A percentile compares a stretch with the other conserved stretches of the same genome.
These are phyloP conservation scores for Proctacanthus coquilletti DNA, from an alignment of 1,140 invertebrate genomes.

Conservation along the genomic window DNA sequence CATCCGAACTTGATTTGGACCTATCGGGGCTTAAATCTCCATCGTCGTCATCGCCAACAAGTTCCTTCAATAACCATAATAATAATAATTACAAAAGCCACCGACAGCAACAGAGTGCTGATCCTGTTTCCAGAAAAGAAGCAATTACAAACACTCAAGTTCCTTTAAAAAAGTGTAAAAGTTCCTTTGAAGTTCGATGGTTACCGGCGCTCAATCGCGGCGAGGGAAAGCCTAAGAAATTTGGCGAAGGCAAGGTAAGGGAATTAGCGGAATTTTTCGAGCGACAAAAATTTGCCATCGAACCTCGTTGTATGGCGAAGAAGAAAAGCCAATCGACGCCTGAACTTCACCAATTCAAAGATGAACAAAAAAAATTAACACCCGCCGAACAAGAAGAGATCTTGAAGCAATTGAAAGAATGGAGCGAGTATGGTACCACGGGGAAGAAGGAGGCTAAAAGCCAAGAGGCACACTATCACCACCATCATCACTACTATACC, in stretches of 20 bases:
- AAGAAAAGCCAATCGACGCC: conserved; percentile 4
- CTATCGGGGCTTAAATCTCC: not conserved
- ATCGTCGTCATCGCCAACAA: not conserved
- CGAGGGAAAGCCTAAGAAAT: conserved; percentile 6
- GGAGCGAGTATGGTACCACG: conserved; percentile 32
- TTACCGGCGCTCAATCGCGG: not conserved
- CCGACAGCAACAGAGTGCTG: too few species aligned
- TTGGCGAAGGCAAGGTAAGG: conserved; percentile 29
- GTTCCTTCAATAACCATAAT: not conserved
- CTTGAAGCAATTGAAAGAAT: conserved; percentile 37
- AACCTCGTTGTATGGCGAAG: too few species aligned
- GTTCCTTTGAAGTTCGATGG: not conserved
- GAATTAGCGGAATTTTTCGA: conserved; percentile 42
- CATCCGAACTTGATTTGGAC: not conserved
- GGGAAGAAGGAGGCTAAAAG: too few species aligned
- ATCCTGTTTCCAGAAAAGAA: too few species aligned
- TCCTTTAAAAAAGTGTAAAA: not conserved
- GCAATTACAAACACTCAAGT: not conserved
- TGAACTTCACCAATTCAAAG: conserved; percentile 12
- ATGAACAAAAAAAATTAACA: conserved; percentile 23
- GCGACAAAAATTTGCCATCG: conserved; percentile 13
- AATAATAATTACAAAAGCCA: not conserved
- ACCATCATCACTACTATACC: too few species aligned
- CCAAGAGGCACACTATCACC: too few species aligned
- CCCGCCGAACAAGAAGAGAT: conserved; percentile 34